phyloP scores from a whole-genome alignment of 2,888 invertebrate genomes.

The Gastracanthus pulcherrimus region DNA sequence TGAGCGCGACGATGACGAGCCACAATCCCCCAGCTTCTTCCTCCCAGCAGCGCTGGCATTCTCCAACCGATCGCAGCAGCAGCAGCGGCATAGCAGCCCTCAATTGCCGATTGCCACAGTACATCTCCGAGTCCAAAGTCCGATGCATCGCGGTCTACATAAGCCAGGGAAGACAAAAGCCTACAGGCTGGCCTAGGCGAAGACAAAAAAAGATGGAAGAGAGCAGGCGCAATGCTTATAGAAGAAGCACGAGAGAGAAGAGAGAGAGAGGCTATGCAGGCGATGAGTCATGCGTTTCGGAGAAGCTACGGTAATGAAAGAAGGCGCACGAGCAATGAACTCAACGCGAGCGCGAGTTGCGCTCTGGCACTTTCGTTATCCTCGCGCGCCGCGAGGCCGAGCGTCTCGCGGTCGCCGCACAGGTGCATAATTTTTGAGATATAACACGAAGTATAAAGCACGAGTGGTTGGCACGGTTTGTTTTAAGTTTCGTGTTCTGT shows the following conservation, averaged over 20 bases:
- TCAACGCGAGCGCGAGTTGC: conserved; percentile 1
- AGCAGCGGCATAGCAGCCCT: background rate
- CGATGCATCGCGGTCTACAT: too few relatives aligned
- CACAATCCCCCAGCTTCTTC: too few relatives aligned
- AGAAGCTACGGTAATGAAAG: conserved; percentile 50
- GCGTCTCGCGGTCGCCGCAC: background rate
- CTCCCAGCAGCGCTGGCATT: too few relatives aligned
- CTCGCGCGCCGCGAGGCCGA: conserved; percentile 15
- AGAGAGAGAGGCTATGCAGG: background rate
- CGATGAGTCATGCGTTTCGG: conserved; percentile 52
- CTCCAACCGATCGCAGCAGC: background rate
- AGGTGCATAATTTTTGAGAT: conserved; percentile 32
- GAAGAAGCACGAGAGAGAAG: background rate
- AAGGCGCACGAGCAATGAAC: conserved; percentile 53
- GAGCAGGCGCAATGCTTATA: background rate
- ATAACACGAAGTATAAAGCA: too few relatives aligned
- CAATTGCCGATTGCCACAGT: background rate
- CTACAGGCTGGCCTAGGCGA: too few relatives aligned
- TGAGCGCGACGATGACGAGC: background rate
- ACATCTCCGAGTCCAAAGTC: too few relatives aligned
- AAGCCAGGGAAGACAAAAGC: too few relatives aligned
- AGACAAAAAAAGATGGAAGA: background rate
- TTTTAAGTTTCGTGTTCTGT: too few relatives aligned
- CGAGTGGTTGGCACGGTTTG: too few relatives aligned
- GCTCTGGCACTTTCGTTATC: conserved; percentile 46